phyloP scores from a whole-genome alignment of 2,888 invertebrate genomes.

The Hirtodrosophila alboralis region DNA sequence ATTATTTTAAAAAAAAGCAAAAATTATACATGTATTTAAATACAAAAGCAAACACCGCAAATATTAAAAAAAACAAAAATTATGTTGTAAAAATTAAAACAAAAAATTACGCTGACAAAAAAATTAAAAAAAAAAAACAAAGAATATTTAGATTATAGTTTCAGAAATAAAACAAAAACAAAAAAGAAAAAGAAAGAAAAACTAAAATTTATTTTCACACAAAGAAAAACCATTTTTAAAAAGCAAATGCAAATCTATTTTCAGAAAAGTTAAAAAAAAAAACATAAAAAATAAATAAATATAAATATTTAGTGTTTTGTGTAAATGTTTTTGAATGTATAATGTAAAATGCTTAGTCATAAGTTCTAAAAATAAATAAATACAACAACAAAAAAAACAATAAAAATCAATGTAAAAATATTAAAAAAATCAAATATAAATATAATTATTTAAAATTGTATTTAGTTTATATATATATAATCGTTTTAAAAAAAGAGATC shows the following conservation, averaged over 20 bases:
- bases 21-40: not conserved
- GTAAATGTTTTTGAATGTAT: constrained; percentile 68
- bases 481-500: constrained; percentile 54
- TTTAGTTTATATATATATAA: constrained; percentile 54
- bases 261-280: constrained; percentile 22
- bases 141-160: constrained; percentile 17
- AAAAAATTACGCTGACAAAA: constrained; percentile 6
- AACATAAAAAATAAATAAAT: constrained; percentile 15
- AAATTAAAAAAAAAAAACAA: no score
- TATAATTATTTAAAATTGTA: constrained; percentile 38
- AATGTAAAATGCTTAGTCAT: constrained; percentile 38
- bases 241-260: constrained; percentile 38
- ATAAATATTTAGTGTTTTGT: constrained; percentile 52
- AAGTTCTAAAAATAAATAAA: constrained; percentile 37
- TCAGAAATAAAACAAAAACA: constrained; percentile 6
- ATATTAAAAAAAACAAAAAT: constrained; percentile 6
- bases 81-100: constrained; percentile 3
- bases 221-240: constrained; percentile 22
- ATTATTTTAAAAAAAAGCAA: not conserved
- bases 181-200: constrained; percentile 7
- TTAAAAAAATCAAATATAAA: not conserved
- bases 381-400: constrained; percentile 29
- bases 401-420: constrained; percentile 3
- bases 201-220: constrained; percentile 42
- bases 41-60: not conserved